Evolutionary conservation across 2,797 vertebrate genomes (phyloP).

Genomic region (Thripadectes ignobilis): DNA sequence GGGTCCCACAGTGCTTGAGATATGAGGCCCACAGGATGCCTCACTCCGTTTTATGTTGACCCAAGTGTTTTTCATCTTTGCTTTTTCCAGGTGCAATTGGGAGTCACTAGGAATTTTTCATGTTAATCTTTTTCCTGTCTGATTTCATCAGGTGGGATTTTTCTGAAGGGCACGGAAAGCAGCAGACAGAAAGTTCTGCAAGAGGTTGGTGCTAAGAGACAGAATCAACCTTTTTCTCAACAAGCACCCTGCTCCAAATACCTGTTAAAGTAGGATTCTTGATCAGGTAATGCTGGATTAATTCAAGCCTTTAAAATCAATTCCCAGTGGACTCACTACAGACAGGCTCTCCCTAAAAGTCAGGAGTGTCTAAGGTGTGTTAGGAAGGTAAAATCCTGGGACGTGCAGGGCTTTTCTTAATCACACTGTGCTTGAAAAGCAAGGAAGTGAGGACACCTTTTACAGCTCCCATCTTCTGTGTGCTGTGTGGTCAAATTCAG

Average conservation of each 20-base stretch:
- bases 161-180: neutral
- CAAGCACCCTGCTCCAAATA: neutral
- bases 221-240: neutral
- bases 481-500: neutral
- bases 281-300: neutral
- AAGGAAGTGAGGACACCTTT: neutral
- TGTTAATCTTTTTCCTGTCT: neutral
- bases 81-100: neutral
- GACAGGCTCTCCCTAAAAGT: neutral
- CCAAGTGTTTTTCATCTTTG: neutral
- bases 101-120: neutral
- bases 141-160: neutral
- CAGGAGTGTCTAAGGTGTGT: neutral
- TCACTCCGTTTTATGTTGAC: neutral
- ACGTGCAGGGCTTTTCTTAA: neutral
- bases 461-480: neutral
- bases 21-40: neutral
- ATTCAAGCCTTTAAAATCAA: neutral
- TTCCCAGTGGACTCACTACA: neutral
- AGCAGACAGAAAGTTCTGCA: neutral
- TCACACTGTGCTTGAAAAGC: neutral
- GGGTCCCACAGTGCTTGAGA: constrained; percentile 17
- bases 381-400: neutral
- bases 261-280: neutral
- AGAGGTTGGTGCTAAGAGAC: neutral